Evolutionary conservation across 2,113 vertebrate species (phyloP).

Genomic region (Gavia stellata): DNA sequence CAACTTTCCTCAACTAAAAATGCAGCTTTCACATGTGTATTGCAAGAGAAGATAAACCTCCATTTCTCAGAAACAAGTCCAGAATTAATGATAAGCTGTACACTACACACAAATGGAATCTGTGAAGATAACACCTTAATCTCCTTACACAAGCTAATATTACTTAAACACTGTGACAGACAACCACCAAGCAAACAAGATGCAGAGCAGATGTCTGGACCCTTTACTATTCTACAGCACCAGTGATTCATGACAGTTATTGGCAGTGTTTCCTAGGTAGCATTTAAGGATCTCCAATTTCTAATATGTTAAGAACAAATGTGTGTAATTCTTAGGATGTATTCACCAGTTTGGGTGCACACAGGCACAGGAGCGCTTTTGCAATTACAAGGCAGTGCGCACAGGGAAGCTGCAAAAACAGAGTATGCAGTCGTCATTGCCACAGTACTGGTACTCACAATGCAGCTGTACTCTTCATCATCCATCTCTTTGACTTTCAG

Average conservation of each 20-base stretch:
- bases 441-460: slow-evolving; percentile 78
- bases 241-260: background rate
- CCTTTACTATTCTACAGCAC: background rate
- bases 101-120: slow-evolving; percentile 15
- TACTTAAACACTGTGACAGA: background rate
- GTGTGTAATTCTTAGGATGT: background rate
- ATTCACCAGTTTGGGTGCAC: background rate
- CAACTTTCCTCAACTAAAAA: background rate
- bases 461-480: slow-evolving; percentile 97
- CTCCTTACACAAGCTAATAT: slow-evolving; percentile 17
- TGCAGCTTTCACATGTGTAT: background rate
- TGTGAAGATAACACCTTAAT: slow-evolving; percentile 35
- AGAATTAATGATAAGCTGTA: slow-evolving; percentile 41
- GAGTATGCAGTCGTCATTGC: background rate
- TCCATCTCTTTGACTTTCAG: slow-evolving; percentile 99
- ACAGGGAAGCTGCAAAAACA: background rate
- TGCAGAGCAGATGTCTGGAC: background rate
- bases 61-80: slow-evolving; percentile 17
- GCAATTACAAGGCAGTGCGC: background rate
- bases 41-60: background rate
- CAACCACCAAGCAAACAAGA: background rate
- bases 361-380: background rate
- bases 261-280: background rate
- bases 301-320: background rate
- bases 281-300: background rate